A percentile compares a stretch with the other conserved stretches of the same genome.
Conservation (phyloP, 2,888 invertebrate species). For the Pyrrhia umbra region DNA sequence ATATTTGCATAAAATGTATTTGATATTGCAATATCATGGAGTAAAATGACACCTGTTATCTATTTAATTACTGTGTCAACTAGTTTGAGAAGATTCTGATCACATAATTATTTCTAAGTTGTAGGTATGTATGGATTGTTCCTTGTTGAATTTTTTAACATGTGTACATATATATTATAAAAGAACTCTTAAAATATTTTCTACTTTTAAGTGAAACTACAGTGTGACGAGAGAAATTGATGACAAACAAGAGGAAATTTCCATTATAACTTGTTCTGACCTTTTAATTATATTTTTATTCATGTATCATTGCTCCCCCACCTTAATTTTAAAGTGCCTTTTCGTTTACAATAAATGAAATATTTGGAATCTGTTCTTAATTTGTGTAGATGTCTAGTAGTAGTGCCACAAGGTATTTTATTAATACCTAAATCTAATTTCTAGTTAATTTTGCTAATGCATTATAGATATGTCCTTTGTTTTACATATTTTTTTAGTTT, state of each 20-base stretch:
- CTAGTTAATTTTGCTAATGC: slow-evolving; percentile 79
- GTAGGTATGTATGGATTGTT: slow-evolving; percentile 70
- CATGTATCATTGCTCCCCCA: slow-evolving; percentile 77
- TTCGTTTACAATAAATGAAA: slow-evolving; percentile 75
- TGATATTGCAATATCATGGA: slow-evolving; percentile 58
- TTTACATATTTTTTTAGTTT: slow-evolving; percentile 78
- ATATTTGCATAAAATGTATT: slow-evolving; percentile 47
- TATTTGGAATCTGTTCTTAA: slow-evolving; percentile 73
- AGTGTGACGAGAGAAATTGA: slow-evolving; percentile 88
- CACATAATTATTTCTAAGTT: slow-evolving; percentile 67
- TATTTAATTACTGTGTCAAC: slow-evolving; percentile 55
- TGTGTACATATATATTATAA: slow-evolving; percentile 84
- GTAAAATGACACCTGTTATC: slow-evolving; percentile 56
- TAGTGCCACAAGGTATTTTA: slow-evolving; percentile 74
- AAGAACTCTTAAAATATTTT: slow-evolving; percentile 78
- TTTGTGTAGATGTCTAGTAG: slow-evolving; percentile 72
- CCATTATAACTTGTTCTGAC: slow-evolving; percentile 70
- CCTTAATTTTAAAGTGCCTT: slow-evolving; percentile 87
- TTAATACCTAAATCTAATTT: slow-evolving; percentile 72
- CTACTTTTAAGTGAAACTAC: slow-evolving; percentile 87
- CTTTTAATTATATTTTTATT: slow-evolving; percentile 75
- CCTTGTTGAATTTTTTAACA: slow-evolving; percentile 79
- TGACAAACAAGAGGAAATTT: slow-evolving; percentile 75
- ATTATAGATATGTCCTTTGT: slow-evolving; percentile 74
- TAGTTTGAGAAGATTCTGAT: slow-evolving; percentile 54